These are phyloP conservation scores for Nanger granti DNA, from an alignment of 2,113 vertebrate genomes.

Conservation along the genomic window DNA sequence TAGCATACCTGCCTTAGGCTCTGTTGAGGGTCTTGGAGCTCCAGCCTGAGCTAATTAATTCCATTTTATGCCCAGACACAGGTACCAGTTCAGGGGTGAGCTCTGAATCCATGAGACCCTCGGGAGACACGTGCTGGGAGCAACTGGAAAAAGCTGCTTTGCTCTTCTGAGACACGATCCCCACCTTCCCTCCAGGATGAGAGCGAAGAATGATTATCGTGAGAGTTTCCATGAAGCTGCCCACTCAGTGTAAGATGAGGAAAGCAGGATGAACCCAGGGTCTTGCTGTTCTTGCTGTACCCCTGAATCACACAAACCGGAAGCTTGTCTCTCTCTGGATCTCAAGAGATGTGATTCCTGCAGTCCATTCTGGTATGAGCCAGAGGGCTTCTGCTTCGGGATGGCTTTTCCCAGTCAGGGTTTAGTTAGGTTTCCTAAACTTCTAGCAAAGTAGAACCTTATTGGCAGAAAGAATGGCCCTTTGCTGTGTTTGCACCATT, in stretches of 20 bases:
- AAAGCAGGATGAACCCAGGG: background rate
- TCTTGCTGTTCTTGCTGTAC: background rate
- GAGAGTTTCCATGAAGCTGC: background rate
- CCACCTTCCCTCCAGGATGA: background rate
- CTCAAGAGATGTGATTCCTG: background rate
- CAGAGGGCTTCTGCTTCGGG: background rate
- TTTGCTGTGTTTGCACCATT: background rate
- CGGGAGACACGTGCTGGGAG: background rate
- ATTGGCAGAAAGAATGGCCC: background rate
- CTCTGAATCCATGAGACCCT: background rate
- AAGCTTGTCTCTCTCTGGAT: background rate
- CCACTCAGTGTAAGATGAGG: background rate
- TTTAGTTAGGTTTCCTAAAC: background rate
- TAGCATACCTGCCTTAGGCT: background rate
- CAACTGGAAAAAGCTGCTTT: background rate
- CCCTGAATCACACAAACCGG: background rate
- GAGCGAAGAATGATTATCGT: background rate
- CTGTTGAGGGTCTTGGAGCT: background rate
- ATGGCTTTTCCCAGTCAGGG: background rate
- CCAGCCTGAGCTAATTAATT: background rate
- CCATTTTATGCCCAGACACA: background rate
- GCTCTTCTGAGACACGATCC: background rate
- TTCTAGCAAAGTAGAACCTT: background rate
- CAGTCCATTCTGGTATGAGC: background rate
- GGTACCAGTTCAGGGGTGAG: background rate